Conservation (phyloP, 2,797 vertebrate species). For the Chrysocyon brachyurus region DNA sequence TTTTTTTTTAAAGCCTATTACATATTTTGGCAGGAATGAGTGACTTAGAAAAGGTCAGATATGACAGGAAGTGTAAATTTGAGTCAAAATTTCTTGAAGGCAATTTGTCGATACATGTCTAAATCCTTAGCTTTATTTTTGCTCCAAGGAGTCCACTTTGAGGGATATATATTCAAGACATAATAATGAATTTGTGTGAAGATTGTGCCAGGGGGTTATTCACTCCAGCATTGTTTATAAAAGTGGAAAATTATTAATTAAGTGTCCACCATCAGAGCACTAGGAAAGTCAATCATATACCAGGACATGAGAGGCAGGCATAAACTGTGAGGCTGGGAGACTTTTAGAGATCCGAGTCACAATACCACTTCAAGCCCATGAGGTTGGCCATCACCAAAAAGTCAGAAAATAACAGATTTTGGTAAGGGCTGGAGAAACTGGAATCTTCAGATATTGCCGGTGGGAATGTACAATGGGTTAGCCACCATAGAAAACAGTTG, state of each 20-base stretch:
- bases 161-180: not conserved
- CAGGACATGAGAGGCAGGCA: not conserved
- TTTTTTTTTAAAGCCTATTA: not conserved
- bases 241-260: not conserved
- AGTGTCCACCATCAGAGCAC: not conserved
- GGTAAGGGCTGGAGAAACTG: not conserved
- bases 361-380: rapidly evolving
- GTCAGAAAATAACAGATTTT: not conserved
- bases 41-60: not conserved
- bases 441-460: not conserved
- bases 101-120: not conserved
- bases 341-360: rapidly evolving
- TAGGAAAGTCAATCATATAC: no score
- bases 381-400: not conserved
- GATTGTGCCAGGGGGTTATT: not conserved
- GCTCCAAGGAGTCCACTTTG: not conserved
- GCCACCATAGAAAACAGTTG: not conserved
- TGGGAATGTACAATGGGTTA: not conserved
- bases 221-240: not conserved
- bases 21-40: not conserved
- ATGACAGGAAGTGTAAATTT: not conserved
- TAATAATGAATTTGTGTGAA: not conserved
- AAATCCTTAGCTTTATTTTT: not conserved
- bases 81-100: not conserved
- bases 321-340: not conserved